Conservation (phyloP, 2,797 vertebrate species). For the Gouania willdenowi region DNA sequence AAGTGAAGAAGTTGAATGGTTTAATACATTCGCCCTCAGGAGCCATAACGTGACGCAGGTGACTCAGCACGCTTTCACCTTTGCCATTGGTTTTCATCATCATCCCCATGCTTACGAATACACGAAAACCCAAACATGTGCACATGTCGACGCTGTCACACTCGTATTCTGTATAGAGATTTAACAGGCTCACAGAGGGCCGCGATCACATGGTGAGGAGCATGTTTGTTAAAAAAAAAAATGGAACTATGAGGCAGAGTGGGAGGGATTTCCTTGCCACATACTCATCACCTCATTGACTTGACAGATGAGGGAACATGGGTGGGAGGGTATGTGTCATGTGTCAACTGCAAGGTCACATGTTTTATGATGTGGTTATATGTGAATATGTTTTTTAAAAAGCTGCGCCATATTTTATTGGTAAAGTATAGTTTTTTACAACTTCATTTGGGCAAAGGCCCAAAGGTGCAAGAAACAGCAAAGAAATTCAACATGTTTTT, state of each 20-base stretch:
- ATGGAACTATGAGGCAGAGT: slow-evolving; percentile 34
- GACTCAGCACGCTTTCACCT: slow-evolving; percentile 18
- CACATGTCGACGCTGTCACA: slow-evolving; percentile 2
- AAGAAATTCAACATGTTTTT: too few species aligned
- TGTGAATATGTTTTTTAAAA: too few species aligned
- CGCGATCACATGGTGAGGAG: background rate
- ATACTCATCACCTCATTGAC: slow-evolving; percentile 9
- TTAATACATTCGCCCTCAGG: slow-evolving; percentile 4
- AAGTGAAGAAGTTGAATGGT: background rate
- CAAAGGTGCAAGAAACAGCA: too few species aligned
- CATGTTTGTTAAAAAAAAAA: background rate
- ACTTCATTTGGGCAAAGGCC: too few species aligned
- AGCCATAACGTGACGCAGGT: slow-evolving; percentile 18
- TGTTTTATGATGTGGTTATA: too few species aligned
- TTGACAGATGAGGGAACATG: background rate
- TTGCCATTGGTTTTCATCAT: too few species aligned
- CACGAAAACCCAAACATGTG: background rate
- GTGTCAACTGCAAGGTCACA: slow-evolving; percentile 1
- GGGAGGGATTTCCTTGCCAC: slow-evolving; percentile 12
- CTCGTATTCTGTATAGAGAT: slow-evolving; percentile 7
- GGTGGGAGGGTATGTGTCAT: slow-evolving; percentile 12
- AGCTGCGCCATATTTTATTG: too few species aligned
- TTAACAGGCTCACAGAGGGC: background rate
- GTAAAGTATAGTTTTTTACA: too few species aligned
- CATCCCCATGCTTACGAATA: too few species aligned